Evolutionary conservation across 2,113 vertebrate genomes (phyloP).

Genomic region (Zosterops japonicus): DNA sequence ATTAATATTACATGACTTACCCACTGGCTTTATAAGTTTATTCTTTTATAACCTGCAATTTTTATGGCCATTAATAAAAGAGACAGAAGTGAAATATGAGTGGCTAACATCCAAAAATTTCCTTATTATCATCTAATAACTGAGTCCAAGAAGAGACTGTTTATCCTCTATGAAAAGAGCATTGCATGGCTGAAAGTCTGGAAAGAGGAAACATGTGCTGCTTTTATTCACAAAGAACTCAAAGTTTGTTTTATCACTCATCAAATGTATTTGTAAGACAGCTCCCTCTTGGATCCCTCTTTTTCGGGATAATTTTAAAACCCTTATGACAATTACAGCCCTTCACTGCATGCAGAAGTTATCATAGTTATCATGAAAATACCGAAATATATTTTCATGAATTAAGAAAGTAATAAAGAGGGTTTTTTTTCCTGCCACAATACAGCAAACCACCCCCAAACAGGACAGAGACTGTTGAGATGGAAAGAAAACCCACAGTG

Average conservation of each 20-base stretch:
- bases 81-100: not conserved
- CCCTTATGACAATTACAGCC: not conserved
- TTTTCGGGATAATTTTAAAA: not conserved
- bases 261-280: fast-evolving
- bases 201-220: not conserved
- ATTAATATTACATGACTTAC: not conserved
- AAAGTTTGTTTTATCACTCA: not conserved
- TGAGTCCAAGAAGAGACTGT: not conserved
- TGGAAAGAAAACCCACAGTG: not conserved
- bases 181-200: not conserved
- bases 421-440: not conserved
- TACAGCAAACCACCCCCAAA: not conserved
- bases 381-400: not conserved
- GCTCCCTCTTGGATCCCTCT: not conserved
- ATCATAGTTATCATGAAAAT: fast-evolving
- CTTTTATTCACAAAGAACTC: not conserved
- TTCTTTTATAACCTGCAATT: not conserved
- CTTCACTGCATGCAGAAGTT: not conserved
- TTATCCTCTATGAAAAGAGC: not conserved
- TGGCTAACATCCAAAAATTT: not conserved
- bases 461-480: not conserved
- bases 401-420: not conserved
- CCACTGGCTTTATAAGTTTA: not conserved
- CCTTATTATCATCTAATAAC: not conserved
- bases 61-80: not conserved